phyloP scores from a whole-genome alignment of 2,797 vertebrate genomes.

The Sternotherus odoratus region DNA sequence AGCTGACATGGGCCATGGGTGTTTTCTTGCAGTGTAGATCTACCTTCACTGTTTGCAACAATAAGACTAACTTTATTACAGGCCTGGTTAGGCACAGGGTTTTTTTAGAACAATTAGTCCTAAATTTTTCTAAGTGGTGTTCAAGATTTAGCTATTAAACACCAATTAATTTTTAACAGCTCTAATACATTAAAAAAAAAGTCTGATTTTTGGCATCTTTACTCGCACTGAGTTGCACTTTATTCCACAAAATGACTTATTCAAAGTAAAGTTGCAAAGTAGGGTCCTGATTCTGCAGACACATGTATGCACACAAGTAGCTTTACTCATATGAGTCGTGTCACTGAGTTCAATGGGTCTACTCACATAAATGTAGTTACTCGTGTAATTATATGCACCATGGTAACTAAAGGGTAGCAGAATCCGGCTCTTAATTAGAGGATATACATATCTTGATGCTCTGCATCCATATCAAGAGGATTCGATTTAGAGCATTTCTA shows the following conservation, averaged over 20 bases:
- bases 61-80: constrained; percentile 21
- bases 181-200: fast-evolving
- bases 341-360: not conserved
- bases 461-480: not conserved
- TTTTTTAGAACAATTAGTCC: constrained; percentile 55
- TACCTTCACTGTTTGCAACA: not conserved
- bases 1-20: too few relatives aligned
- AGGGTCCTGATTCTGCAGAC: not conserved
- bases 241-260: not conserved
- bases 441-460: not conserved
- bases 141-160: constrained; percentile 35
- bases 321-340: not conserved
- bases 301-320: not conserved
- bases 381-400: not conserved
- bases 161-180: constrained; percentile 37
- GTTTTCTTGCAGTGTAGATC: too few relatives aligned
- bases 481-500: not conserved
- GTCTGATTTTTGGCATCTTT: constrained; percentile 8
- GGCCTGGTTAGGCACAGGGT: not conserved
- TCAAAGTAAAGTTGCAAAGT: not conserved
- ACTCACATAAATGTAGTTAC: not conserved
- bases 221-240: not conserved
- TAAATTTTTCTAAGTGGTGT: constrained; percentile 26
- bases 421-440: constrained; percentile 26
- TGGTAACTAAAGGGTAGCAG: not conserved